Percentiles rank a stretch among this genome's conserved stretches.
Conservation (phyloP, 2,113 vertebrate species). For the Daboia siamensis region DNA sequence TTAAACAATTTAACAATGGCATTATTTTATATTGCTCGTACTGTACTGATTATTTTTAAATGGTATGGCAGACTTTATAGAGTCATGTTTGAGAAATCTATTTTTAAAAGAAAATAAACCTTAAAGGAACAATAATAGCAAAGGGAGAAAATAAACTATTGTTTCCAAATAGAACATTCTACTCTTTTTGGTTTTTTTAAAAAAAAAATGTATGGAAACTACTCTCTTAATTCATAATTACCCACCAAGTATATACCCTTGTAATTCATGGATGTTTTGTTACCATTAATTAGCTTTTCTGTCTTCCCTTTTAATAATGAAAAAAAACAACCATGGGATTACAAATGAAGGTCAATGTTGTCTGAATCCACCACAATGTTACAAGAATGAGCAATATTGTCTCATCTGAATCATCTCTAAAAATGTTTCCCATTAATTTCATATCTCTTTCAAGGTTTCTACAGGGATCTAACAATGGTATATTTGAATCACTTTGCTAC, state of each 20-base stretch:
- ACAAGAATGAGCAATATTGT: not conserved
- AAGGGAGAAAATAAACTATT: not conserved
- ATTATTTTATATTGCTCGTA: not conserved
- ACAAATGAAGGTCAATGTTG: not conserved
- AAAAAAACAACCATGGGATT: not conserved
- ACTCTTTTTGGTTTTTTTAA: not conserved
- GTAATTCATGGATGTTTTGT: not conserved
- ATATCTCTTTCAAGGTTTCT: not conserved
- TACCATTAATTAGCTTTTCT: not conserved
- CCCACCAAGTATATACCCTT: not conserved
- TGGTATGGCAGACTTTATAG: not conserved
- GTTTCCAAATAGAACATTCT: not conserved
- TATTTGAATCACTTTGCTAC: not conserved
- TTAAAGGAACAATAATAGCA: not conserved
- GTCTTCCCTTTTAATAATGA: not conserved
- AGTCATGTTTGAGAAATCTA: not conserved
- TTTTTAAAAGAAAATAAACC: not conserved
- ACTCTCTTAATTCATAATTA: not conserved
- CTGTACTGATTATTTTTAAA: not conserved
- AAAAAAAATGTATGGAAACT: not conserved
- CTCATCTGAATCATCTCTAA: not conserved
- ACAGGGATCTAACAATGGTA: not conserved
- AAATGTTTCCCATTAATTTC: not conserved
- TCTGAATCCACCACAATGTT: not conserved
- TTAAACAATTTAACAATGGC: not conserved